Evolutionary conservation across 2,113 vertebrate genomes (phyloP), one percentile per base, ranked within the genome.

Genomic region (Chaetops frenatus): DNA sequence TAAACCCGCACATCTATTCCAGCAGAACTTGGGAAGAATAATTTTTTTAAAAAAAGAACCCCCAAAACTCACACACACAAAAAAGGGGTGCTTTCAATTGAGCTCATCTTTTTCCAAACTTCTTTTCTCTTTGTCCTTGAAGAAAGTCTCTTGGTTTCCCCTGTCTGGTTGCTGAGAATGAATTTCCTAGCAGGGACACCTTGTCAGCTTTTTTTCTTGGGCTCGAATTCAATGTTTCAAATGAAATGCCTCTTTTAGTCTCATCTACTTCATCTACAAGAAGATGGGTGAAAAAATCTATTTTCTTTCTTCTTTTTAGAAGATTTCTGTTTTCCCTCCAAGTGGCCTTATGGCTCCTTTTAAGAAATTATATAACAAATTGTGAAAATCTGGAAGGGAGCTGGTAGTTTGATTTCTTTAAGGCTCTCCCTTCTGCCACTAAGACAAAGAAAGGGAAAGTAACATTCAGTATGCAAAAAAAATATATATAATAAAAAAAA

Each of bases 251-350:
- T 91, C 96, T 97, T 96, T 90, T 84, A 86, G 84, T 96, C 82
- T 91, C 83, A 60, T 90, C 77, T 87, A 80, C 62, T 96, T 97
- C 48, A 92, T 94, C 87, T 94, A 57, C 44, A 94, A 71, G 80
- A 94, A 95, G 47, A 92, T 42, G 45, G 36, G 87, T 86, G 61
- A 66, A 83, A 78, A 91, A 92, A 57, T 38, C 67, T 88, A 48
- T 96, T 95, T 92, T 95, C 85, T 96, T 95, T 96, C 47, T 95
- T 96, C 58, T 90, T 86, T 94, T 86, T 86, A 83, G 91, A 96
- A 78, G 89, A 81, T 22, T 71, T 82, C 79, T 82, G 64, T 90
- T 81, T 31, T 28, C 9, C 22, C 53, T 94, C 42, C 36, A 80
- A 94, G 47, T 87, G 66, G 61, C 77, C 94, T 97, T 84, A 86